Base-by-base conservation (phyloP, 1,140 invertebrate species). In the Stenopsyche tienmushanensis region DNA sequence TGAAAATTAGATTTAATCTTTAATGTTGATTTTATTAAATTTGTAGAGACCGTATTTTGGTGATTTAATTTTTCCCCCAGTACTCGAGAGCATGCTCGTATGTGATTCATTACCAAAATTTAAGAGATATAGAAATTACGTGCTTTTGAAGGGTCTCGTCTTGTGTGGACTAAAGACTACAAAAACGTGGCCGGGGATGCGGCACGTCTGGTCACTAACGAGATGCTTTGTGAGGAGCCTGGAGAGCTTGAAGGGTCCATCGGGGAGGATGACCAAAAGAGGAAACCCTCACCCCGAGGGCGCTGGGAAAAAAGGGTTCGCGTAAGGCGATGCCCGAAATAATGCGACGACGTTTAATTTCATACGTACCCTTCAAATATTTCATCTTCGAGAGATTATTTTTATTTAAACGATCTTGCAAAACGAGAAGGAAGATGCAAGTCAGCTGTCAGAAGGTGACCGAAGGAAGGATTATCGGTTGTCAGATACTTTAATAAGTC, bases 191-290 rank as follows among this genome's bases (percentile, higher is more conserved):
- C 3, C 23, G 25, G 49, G 39, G 60, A 15, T n/a, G 60, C 42
- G 29, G 63, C 44, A 66, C 50, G 57, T 55, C 52, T 45, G 65
- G 8, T 47, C 65, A 26, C 65, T 66, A 66, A 66, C 65, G 65
- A 66, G 65, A 66, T 66, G 59, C 65, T 66, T 66, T 66, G 65
- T 66, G 65, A 55, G 52, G 13, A 24, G 21, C 25, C 34, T 59
- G 41, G 41, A 39, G 50, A 47, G 34, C 15, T 53, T 26, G 52
- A 29, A 58, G 55, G 55, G 55, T 44, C 55, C 34, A 29, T n/a
- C 20, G 52, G 25, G 52, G 20, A 44, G 52, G 41, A 58, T 58
- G 55, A 58, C 55, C 55, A 44, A 20, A 52, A 25, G 52, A 42
- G 29, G 55, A 44, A 26, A 24, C 13, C 52, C 52, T 54, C 52